Base-by-base conservation (phyloP, 92 coral and sea anemone genomes). In the Micromussa lordhowensis region DNA sequence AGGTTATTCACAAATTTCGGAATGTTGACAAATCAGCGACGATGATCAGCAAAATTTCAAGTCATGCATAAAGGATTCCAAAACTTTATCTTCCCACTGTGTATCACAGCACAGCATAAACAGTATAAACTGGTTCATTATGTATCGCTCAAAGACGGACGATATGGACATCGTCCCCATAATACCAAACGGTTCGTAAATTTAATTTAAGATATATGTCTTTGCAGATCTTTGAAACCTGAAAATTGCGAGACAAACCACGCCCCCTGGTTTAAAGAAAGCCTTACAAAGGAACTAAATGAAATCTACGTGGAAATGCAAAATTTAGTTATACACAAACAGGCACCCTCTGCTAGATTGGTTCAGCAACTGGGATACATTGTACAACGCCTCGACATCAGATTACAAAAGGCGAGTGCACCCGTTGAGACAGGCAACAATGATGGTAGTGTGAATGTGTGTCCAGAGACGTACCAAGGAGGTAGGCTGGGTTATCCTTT, bases 391-490 rank as follows among this genome's bases (percentile, higher is more conserved):
- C n/a, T n/a, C n/a, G 78, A 74, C 63, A 36, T 2, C 32, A 70
- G 30, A 70, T 4, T 54, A 17, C 75, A 26, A 17, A 9, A 36
- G 38, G 38, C 74, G 34, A n/a, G 73, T n/a, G 2, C 31, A 68
- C 3, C 77, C 24, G 38, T 18, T 69, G 61, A 38, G n/a, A 32
- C 86, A 69, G 38, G 26, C 36, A 18, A 36, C 34, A 55, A 70
- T 19, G 75, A 76, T 12, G 66, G 49, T 11, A 77, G 40, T 32
- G 54, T 90, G 26, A 89, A 85, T 58, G 92, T 90, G 28, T 90
- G 89, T 48, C 92, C 92, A 22, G 92, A 90, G 82, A 44, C 49
- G 58, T 90, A 70, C 54, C 80, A 83, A 57, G 92, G 92, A n/a
- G 80, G 71, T 21, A 80, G 51, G 29, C 64, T 73, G 28, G 90